Evolutionary conservation across 2,113 vertebrate species (phyloP).

Genomic region (Tragelaphus scriptus): DNA sequence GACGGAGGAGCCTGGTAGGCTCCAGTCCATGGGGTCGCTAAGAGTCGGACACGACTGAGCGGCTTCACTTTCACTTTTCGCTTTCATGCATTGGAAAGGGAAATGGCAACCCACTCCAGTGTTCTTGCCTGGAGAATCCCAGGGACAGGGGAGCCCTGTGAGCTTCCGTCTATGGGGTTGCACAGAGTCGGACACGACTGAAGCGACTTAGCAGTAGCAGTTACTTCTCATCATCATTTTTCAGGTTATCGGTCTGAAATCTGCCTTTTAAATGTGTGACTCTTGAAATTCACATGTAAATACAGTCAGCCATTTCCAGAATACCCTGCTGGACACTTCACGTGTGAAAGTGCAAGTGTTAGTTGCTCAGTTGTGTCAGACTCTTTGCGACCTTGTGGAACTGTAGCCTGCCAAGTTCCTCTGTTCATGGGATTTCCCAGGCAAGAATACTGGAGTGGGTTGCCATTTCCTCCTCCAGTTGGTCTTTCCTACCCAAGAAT

Average conservation of each 20-base stretch:
- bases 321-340: not conserved
- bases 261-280: not conserved
- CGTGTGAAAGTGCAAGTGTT: not conserved
- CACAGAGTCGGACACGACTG: too few relatives aligned
- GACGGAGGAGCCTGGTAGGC: too few relatives aligned
- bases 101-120: too few relatives aligned
- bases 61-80: too few relatives aligned
- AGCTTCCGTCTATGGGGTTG: too few relatives aligned
- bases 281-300: not conserved
- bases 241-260: not conserved
- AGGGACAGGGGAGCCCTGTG: too few relatives aligned
- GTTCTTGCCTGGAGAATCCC: too few relatives aligned
- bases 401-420: not conserved
- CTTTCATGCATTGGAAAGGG: too few relatives aligned
- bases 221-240: not conserved
- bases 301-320: not conserved
- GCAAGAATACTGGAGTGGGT: not conserved
- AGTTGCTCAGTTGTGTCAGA: not conserved
- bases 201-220: too few relatives aligned
- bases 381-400: not conserved
- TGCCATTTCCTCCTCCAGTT: not conserved
- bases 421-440: not conserved
- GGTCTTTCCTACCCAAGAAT: not conserved
- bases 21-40: too few relatives aligned
- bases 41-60: too few relatives aligned